Evolutionary conservation across 1,140 invertebrate genomes (phyloP), one percentile per base, ranked within the genome.

Genomic region (Drosophila kanapiae): DNA sequence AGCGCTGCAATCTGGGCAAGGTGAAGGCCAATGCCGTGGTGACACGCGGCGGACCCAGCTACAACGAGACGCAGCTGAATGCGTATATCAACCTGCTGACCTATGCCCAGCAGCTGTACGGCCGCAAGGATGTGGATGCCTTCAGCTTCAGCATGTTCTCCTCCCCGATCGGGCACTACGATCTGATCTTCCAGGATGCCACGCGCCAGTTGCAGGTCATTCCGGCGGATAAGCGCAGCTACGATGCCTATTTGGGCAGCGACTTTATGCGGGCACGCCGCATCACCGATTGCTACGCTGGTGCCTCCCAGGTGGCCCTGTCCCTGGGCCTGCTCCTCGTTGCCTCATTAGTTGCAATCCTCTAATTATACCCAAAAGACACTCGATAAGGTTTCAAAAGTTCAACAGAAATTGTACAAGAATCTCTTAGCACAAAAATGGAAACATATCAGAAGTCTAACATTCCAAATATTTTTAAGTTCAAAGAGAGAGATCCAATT

Each of bases 11-110:
- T 93, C 93, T 99, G 27, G 98, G 98, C 14, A 96, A 96, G 91
- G 97, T 99, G 0, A 97, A 98, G 42, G 96, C 97, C 0, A 98
- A 99, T 84, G 98, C 98, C 0, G 94, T 99, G 23, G 97, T 99
- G 14, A 97, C 98, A 0, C 94, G 97, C 62, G 95, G 97, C 7
- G 96, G 95, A 6, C 93, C 94, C 45, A 94, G 93, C 38, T 95
- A 96, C 77, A 98, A 98, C 87, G 95, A 96, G 60, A 97, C 97
- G 0, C 95, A 97, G 87, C 93, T 98, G 4, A 96, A 97, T 85
- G 96, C 97, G 0, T 98, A 95, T 82, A 96, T 97, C 7, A 98
- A 98, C 92, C 93, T 98, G 1, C 96, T 99, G 84, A 94, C 97
- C 48, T 98, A 98, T 88, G 97, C 97, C 1, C 97, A 98, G 86